Percentiles rank a stretch among this genome's conserved stretches.
Conservation (phyloP, 1,140 invertebrate species). For the Charaxes varanes region DNA sequence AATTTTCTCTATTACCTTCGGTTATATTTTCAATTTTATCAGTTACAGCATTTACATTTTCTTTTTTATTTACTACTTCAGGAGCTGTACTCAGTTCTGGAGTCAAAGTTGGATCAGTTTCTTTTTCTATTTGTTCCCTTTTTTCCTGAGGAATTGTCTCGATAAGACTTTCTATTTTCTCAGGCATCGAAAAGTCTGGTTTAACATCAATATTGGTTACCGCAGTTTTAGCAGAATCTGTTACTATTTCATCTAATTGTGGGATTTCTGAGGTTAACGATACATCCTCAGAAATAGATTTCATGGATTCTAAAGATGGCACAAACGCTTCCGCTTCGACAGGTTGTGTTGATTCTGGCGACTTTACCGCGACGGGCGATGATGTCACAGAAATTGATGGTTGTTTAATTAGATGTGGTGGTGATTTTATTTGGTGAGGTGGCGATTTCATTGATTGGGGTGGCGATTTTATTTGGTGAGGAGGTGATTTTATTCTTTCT, state of each 20-base stretch:
- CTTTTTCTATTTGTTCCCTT: conserved; percentile 8
- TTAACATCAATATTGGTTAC: not conserved
- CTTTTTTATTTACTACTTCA: too few relatives aligned
- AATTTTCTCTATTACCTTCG: too few relatives aligned
- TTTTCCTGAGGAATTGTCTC: too few relatives aligned
- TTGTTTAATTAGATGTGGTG: conserved; percentile 32
- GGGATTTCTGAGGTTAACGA: conserved; percentile 36
- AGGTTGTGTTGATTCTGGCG: conserved; percentile 37
- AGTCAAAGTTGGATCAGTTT: conserved; percentile 8
- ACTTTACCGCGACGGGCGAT: conserved; percentile 48
- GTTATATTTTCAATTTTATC: too few relatives aligned
- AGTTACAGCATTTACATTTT: too few relatives aligned
- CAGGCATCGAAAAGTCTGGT: not conserved
- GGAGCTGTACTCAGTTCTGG: too few relatives aligned
- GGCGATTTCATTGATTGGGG: conserved; percentile 37
- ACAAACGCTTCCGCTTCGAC: conserved; percentile 47
- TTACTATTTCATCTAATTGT: conserved; percentile 26
- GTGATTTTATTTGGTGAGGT: conserved; percentile 34
- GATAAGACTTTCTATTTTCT: not conserved
- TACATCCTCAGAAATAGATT: conserved; percentile 39
- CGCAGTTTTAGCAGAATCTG: conserved; percentile 7
- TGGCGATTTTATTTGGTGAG: conserved; percentile 43
- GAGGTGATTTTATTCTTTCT: conserved; percentile 50
- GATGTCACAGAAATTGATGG: conserved; percentile 41
- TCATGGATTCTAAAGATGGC: conserved; percentile 45